Conservation (phyloP, 2,797 vertebrate genomes). For the Phalloptychus januarius region DNA sequence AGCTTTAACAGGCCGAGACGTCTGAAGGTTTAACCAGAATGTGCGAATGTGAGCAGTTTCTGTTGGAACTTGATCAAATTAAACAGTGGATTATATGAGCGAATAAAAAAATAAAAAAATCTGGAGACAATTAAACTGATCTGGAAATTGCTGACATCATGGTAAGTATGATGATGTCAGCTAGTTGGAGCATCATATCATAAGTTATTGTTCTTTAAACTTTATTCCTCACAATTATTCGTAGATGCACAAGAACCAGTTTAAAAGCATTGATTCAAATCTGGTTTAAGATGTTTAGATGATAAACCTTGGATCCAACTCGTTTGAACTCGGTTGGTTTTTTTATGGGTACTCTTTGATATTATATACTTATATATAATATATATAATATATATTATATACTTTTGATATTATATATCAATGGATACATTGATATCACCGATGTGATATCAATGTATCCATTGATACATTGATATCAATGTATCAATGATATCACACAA, state of each 20-base stretch:
- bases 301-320: background rate
- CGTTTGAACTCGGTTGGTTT: background rate
- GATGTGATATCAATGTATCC: too few species aligned
- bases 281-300: background rate
- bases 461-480: too few species aligned
- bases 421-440: too few species aligned
- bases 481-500: too few species aligned
- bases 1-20: background rate
- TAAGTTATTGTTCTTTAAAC: background rate
- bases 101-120: background rate
- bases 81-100: background rate
- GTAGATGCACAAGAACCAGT: background rate
- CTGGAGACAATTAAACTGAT: background rate
- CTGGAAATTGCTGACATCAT: background rate
- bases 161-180: background rate
- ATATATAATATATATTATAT: too few species aligned
- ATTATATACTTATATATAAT: too few species aligned
- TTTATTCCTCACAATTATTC: background rate
- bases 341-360: background rate
- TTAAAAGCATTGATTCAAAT: background rate
- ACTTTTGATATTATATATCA: too few species aligned
- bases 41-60: background rate
- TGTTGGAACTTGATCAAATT: background rate
- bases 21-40: background rate
- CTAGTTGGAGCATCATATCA: background rate